Base-by-base conservation (phyloP, 2,113 vertebrate genomes). In the Micronycteris hirsuta region DNA sequence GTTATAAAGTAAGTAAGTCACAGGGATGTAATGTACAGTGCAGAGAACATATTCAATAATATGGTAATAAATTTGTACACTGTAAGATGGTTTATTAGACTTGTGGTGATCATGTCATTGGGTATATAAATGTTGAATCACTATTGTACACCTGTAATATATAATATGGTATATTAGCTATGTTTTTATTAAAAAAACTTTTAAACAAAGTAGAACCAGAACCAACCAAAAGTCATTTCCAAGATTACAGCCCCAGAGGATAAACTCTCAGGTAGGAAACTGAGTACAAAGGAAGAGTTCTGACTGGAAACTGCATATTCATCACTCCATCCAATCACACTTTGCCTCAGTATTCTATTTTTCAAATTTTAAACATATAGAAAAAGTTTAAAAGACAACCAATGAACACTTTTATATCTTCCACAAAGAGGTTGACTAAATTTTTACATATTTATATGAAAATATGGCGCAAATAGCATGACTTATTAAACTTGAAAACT, bases 341-440 rank as follows among this genome's bases (percentile, higher is more conserved):
- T 89, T 95, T 96, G 67, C 70, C 38, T 86, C 14, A n/a, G 43
- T 12, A 96, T 93, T 96, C 95, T 74, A 82, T 78, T 68, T 95
- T 95, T 95, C 86, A 67, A 74, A 43, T 33, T 71, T 86, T 65
- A 94, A 93, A 67, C 76, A 93, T 74, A 94, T 31, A 86, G 82
- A 93, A 73, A 83, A 80, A 80, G 70, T 31, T 52, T 89, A 74
- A 65, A 68, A n/a, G 16, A 80, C 86, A 28, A 91, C 38, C 36
- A 82, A 73, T 73, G 63, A 86, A 31, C 67, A 92, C 54, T 13
- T 92, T 67, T 71, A 54, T 33, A 81, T 67, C 17, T 12, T 92
- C 45, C 33, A 95, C 70, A 63, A 95, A 89, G 17, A 93, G 68
- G 17, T 58, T 88, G 15, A 67, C 28, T 67, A 41, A 38, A 28